Percentiles rank a stretch among this genome's conserved stretches.
Evolutionary conservation across 2,888 invertebrate genomes (phyloP).

Genomic region (Athrips mouffetella): DNA sequence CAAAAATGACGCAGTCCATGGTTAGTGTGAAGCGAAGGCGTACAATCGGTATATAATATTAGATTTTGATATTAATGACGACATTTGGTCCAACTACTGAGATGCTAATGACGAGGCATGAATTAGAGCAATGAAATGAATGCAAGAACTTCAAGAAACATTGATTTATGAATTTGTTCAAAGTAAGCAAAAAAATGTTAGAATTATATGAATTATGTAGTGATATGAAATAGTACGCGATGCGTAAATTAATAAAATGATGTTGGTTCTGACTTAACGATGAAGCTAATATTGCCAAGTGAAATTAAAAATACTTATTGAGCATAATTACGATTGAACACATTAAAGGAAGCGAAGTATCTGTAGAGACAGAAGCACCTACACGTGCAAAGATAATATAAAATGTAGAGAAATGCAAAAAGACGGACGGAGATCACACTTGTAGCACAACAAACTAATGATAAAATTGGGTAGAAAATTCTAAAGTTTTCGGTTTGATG

Average conservation of each 20-base stretch:
- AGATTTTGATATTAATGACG: background rate
- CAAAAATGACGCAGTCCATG: background rate
- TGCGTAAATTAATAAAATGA: background rate
- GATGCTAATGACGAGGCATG: constrained; percentile 12
- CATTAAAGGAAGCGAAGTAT: constrained; percentile 66
- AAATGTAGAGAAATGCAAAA: constrained; percentile 38
- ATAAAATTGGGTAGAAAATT: background rate
- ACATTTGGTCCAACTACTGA: constrained; percentile 10
- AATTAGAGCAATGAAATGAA: background rate
- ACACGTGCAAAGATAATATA: constrained; percentile 31
- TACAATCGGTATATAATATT: too few relatives aligned
- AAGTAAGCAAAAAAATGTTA: background rate
- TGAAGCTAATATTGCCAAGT: constrained; percentile 3
- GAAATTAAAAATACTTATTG: constrained; percentile 36
- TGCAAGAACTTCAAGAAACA: too few relatives aligned
- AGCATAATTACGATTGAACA: constrained; percentile 71
- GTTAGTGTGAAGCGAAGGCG: constrained; percentile 6
- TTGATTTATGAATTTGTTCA: too few relatives aligned
- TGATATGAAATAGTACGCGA: background rate
- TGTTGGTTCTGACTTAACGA: background rate
- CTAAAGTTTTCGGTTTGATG: background rate
- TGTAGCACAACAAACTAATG: background rate
- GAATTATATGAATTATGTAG: background rate
- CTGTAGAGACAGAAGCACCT: constrained; percentile 47
- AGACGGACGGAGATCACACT: constrained; percentile 16